Base-by-base conservation (phyloP, 1,140 invertebrate species). In the Drosophila ananassae region DNA sequence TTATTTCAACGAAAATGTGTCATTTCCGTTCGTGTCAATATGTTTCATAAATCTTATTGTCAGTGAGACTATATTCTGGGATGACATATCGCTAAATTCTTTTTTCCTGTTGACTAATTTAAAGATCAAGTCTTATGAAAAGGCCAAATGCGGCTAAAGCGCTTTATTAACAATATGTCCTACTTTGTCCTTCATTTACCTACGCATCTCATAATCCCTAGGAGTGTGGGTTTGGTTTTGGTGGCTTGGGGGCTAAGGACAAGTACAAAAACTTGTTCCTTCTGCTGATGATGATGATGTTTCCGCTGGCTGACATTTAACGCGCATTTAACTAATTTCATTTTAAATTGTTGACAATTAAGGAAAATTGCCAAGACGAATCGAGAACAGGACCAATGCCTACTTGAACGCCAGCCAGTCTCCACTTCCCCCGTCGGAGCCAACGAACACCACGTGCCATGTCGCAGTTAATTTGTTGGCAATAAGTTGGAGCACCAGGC, bases 11-110 rank as follows among this genome's bases (percentile, higher is more conserved):
- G 92, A 90, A 73, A 93, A 92, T 53, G 92, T 94, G 12, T 92
- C 93, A 58, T 94, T 94, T 81, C 94, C 94, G 22, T 93, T 92
- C 5, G 90, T 94, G 12, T 93, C 93, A 10, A 93, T 94, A 63
- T 94, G 94, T 74, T 92, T 92, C 10, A 93, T 93, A 62, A 94
- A 94, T 83, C 92, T 93, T 59, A 93, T 94, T 28, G 93, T 92
- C 64, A 92, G 89, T 54, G 78, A 73, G 34, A 92, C 51, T 91
- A 93, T 24, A 92, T 93, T 0, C 89, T 73, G 13, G 79, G 90
- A 64, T 74, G 5, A 46, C 21, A 17, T 22, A 2, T 10, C 22
- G 44, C 7, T 22, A 24, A 6, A 47, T 10, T 10, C 44, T 8
- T 3, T 2, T 12, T 13, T 21, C 13, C 13, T 17, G 41, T 37